phyloP scores from a whole-genome alignment of 2,888 invertebrate species.

The Cataglyphis altisquamis region DNA sequence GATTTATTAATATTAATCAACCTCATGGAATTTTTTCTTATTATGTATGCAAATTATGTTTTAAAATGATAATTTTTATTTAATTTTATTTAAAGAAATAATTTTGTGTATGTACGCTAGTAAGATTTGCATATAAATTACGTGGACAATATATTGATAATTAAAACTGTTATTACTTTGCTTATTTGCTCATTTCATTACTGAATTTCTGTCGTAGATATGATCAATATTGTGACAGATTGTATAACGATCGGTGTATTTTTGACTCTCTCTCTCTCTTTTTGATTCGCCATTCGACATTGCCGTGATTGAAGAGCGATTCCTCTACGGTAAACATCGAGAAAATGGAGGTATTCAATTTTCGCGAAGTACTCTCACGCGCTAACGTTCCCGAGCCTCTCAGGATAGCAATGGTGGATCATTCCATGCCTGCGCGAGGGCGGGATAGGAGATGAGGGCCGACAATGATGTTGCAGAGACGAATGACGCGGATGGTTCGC shows the following conservation, averaged over 20 bases:
- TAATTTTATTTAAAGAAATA: constrained; percentile 12
- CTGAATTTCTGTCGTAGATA: not conserved
- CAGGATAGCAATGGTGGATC: constrained; percentile 67
- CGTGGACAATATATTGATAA: not conserved
- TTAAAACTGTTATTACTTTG: not conserved
- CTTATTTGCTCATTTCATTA: not conserved
- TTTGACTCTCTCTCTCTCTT: constrained; percentile 24
- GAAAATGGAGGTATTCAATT: constrained; percentile 67
- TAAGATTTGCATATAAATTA: not conserved
- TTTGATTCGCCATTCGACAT: constrained; percentile 36
- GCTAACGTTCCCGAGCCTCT: constrained; percentile 55
- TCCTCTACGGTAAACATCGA: constrained; percentile 66
- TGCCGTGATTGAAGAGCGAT: constrained; percentile 50
- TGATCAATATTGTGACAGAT: not conserved
- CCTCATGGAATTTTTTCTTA: not conserved
- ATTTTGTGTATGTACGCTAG: not conserved
- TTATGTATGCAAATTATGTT: not conserved
- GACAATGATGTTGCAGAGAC: constrained; percentile 65
- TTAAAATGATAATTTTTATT: constrained; percentile 32
- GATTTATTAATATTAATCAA: constrained; percentile 29
- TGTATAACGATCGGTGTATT: constrained; percentile 13
- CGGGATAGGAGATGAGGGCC: not conserved
- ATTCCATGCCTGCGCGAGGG: constrained; percentile 58
- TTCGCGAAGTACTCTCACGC: constrained; percentile 60
- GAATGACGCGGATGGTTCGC: constrained; percentile 63